A percentile compares a stretch with the other conserved stretches of the same genome.
phyloP scores from a whole-genome alignment of 64 coral and sea anemone genomes.

The Actinia equina region DNA sequence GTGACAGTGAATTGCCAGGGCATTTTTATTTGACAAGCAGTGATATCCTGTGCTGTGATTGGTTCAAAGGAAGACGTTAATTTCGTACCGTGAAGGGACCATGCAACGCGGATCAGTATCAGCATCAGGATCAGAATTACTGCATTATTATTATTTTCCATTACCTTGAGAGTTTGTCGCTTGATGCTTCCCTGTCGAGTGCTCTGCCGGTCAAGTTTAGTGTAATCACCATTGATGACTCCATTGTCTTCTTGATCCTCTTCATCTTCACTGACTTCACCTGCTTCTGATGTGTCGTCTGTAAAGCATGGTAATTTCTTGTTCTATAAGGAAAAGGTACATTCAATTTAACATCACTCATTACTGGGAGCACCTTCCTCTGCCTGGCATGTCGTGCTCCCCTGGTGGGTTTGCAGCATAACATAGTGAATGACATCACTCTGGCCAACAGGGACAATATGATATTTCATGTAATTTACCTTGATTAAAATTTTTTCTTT shows the following conservation, averaged over 20 bases:
- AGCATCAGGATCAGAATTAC: no score
- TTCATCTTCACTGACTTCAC: slow-evolving; percentile 88
- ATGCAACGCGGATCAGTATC: no score
- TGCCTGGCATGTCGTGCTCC: no score
- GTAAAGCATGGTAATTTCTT: slow-evolving; percentile 74
- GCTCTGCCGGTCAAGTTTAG: slow-evolving; percentile 70
- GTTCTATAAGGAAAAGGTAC: slow-evolving; percentile 48
- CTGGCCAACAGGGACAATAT: not conserved
- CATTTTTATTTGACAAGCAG: no score
- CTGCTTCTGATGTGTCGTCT: slow-evolving; percentile 67
- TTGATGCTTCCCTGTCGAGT: slow-evolving; percentile 69
- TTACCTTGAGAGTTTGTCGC: slow-evolving; percentile 68
- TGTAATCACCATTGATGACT: slow-evolving; percentile 59
- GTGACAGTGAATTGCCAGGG: no score
- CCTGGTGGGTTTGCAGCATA: no score
- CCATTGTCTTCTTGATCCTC: slow-evolving; percentile 59
- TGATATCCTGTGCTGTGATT: no score
- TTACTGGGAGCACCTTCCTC: no score
- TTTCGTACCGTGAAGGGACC: no score
- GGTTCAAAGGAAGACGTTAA: not conserved
- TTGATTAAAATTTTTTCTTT: slow-evolving; percentile 81
- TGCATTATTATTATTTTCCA: no score
- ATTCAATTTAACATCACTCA: not conserved
- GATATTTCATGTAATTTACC: slow-evolving; percentile 24
- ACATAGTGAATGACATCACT: no score